A percentile compares a stretch with the other conserved stretches of the same genome.
Evolutionary conservation across 2,113 vertebrate species (phyloP).

Genomic region (Ranitomeya variabilis): DNA sequence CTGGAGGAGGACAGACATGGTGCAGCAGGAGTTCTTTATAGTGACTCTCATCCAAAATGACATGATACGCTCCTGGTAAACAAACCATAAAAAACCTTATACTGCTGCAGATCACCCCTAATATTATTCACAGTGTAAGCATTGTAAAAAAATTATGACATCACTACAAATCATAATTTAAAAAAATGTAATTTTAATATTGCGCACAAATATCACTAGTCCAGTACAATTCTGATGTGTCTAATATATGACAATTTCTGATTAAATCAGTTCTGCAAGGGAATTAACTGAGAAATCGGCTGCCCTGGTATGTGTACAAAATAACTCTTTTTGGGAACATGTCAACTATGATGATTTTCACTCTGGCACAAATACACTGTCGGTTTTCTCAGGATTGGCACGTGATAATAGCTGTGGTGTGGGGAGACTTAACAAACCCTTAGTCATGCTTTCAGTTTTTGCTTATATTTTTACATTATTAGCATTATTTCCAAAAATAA

Average conservation of each 20-base stretch:
- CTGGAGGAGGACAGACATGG: conserved; percentile 91
- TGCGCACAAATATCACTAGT: not conserved
- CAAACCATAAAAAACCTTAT: not conserved
- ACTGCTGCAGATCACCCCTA: not conserved
- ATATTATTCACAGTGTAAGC: not conserved
- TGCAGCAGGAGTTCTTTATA: conserved; percentile 89
- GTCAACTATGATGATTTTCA: too few relatives aligned
- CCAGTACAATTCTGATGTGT: not conserved
- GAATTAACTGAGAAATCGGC: too few relatives aligned
- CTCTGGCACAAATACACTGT: too few relatives aligned
- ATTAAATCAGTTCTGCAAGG: not conserved
- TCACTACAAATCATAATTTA: not conserved
- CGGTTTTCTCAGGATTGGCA: too few relatives aligned
- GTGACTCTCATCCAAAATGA: conserved; percentile 96
- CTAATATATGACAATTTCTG: not conserved
- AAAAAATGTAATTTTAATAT: not conserved
- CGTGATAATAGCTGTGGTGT: too few relatives aligned
- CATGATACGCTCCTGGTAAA: conserved; percentile 81
- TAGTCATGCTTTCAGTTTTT: too few relatives aligned
- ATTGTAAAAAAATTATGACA: not conserved
- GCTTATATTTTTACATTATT: too few relatives aligned
- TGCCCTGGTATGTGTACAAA: too few relatives aligned
- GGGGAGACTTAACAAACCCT: too few relatives aligned
- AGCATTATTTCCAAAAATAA: too few relatives aligned
- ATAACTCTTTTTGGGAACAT: too few relatives aligned